A percentile compares a stretch with the other conserved stretches of the same genome.
Conservation (phyloP, 2,888 invertebrate species). For the Campoplex capitator region DNA sequence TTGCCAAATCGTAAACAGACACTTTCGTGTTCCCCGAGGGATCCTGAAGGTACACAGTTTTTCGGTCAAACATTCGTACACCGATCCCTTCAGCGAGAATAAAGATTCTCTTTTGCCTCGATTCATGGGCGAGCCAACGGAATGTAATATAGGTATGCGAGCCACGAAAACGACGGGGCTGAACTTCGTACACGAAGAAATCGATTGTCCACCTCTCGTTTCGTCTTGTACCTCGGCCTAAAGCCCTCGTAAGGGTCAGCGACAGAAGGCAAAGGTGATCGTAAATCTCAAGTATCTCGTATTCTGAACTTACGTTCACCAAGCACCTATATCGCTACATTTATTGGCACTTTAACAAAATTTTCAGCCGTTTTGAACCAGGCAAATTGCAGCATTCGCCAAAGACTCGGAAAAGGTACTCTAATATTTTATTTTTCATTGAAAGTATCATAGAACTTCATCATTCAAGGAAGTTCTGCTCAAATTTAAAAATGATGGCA, state of each 20-base stretch:
- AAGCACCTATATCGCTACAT: constrained; percentile 9
- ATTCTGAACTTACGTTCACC: constrained; percentile 19
- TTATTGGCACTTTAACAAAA: constrained; percentile 47
- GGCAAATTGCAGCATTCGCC: background rate
- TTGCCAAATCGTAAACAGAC: background rate
- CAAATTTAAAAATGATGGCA: too few relatives aligned
- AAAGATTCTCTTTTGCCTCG: constrained; percentile 10
- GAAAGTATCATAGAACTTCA: background rate
- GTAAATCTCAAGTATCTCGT: constrained; percentile 58
- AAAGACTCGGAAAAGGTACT: background rate
- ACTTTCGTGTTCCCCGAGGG: background rate
- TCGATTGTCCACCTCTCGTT: constrained; percentile 63
- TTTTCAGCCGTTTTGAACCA: background rate
- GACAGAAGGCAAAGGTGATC: constrained; percentile 52
- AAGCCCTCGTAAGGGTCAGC: constrained; percentile 59
- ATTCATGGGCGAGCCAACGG: background rate
- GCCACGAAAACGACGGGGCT: constrained; percentile 10
- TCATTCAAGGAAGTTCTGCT: too few relatives aligned
- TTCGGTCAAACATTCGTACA: constrained; percentile 11
- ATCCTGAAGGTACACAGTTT: background rate
- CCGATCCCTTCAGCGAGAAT: background rate
- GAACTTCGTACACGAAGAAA: constrained; percentile 33
- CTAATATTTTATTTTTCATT: background rate
- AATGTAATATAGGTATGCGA: constrained; percentile 1
- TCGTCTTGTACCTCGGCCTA: constrained; percentile 46